Percentiles rank a stretch among this genome's conserved stretches.
Evolutionary conservation across 92 coral and sea anemone genomes (phyloP).

Genomic region (Paragorgia papillata): DNA sequence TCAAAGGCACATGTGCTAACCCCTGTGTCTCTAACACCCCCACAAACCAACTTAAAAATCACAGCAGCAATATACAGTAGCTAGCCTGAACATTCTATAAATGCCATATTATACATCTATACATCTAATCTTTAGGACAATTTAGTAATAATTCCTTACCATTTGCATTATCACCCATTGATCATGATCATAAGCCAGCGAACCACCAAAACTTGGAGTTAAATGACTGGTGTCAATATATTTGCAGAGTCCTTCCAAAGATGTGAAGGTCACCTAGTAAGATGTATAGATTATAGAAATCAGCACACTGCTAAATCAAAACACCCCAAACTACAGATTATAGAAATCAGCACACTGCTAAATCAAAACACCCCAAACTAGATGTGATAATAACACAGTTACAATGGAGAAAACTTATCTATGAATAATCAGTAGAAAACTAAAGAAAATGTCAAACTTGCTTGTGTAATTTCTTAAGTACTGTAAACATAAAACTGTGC

Average conservation of each 20-base stretch:
- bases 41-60: too few species aligned
- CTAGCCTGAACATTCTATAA: too few species aligned
- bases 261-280: constrained; percentile 80
- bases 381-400: too few species aligned
- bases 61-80: too few species aligned
- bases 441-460: too few species aligned
- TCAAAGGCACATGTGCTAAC: too few species aligned
- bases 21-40: too few species aligned
- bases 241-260: constrained; percentile 87
- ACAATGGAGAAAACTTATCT: too few species aligned
- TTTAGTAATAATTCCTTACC: constrained; percentile 57
- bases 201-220: constrained; percentile 81
- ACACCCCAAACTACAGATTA: constrained; percentile 24
- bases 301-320: neutral
- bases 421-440: too few species aligned
- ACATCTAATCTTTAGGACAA: neutral
- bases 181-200: constrained; percentile 93
- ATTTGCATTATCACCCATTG: constrained; percentile 98
- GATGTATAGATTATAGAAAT: constrained; percentile 10
- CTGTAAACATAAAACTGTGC: neutral
- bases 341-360: neutral
- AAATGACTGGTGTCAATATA: constrained; percentile 83
- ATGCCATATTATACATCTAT: too few species aligned
- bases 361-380: neutral
- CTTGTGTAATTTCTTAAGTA: too few species aligned